These are phyloP conservation scores for Pelodytes ibericus DNA, from an alignment of 2,797 vertebrate genomes.

Conservation along the genomic window DNA sequence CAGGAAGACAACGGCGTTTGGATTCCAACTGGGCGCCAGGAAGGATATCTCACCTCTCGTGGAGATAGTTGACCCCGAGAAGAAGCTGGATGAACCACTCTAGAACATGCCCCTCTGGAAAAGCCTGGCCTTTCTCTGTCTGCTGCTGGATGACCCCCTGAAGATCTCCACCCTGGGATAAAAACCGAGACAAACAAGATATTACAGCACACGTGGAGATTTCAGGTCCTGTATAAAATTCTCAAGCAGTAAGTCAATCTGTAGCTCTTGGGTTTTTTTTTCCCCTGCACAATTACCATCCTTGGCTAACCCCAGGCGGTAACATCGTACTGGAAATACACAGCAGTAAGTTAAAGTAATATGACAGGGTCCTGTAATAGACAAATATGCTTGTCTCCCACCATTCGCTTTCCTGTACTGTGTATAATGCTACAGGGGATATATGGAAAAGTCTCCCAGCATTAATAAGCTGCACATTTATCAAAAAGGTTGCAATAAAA, in stretches of 20 bases:
- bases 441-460: neutral
- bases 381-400: neutral
- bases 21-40: neutral
- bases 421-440: neutral
- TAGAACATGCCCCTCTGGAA: constrained; percentile 32
- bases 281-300: constrained; percentile 1
- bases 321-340: neutral
- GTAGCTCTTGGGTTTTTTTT: neutral
- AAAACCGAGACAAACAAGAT: neutral
- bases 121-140: neutral
- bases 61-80: constrained; percentile 53
- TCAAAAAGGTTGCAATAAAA: neutral
- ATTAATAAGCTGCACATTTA: neutral
- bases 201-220: neutral
- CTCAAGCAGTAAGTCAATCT: neutral
- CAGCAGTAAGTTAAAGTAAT: neutral
- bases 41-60: constrained; percentile 41
- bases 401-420: neutral
- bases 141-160: constrained; percentile 24
- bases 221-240: neutral
- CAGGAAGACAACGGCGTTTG: neutral
- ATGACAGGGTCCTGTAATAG: neutral
- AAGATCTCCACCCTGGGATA: constrained; percentile 51
- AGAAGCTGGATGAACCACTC: constrained; percentile 56
- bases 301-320: neutral